Evolutionary conservation across 2,888 invertebrate species (phyloP).

Genomic region (Myopa tessellatipennis): DNA sequence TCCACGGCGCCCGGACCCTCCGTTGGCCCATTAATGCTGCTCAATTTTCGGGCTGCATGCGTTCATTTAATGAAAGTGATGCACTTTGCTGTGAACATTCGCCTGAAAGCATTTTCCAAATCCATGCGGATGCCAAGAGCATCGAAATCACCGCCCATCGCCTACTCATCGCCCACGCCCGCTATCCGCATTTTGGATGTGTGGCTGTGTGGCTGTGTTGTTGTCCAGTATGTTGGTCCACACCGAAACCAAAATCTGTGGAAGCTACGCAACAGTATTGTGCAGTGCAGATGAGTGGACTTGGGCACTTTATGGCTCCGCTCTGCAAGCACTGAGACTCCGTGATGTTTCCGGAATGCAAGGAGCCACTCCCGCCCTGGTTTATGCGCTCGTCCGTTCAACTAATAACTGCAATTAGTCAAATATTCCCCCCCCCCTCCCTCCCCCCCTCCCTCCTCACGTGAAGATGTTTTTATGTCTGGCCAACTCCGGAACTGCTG

Average conservation of each 20-base stretch:
- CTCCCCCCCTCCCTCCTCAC: background rate
- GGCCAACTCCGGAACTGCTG: background rate
- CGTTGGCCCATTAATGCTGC: constrained; percentile 8
- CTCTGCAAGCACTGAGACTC: too few species aligned
- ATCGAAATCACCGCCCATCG: constrained; percentile 15
- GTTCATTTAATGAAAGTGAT: constrained; percentile 37
- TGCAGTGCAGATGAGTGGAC: background rate
- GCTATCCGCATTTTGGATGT: background rate
- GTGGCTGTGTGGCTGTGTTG: constrained; percentile 1
- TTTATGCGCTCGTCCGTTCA: background rate
- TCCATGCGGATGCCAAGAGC: constrained; percentile 23
- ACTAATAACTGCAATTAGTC: constrained; percentile 28
- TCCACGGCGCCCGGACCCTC: background rate
- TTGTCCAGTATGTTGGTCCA: background rate
- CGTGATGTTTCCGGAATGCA: background rate
- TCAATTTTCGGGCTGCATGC: constrained; percentile 29
- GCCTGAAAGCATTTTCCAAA: constrained; percentile 33
- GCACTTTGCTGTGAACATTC: constrained; percentile 22
- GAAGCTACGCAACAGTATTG: background rate
- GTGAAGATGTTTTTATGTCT: background rate
- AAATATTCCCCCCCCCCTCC: background rate
- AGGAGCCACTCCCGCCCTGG: too few species aligned
- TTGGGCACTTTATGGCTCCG: background rate
- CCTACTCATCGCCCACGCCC: background rate
- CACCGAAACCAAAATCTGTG: background rate